These are phyloP conservation scores for Caenorhabditis remanei DNA, from an alignment of 1,140 invertebrate genomes.

Conservation along the genomic window DNA sequence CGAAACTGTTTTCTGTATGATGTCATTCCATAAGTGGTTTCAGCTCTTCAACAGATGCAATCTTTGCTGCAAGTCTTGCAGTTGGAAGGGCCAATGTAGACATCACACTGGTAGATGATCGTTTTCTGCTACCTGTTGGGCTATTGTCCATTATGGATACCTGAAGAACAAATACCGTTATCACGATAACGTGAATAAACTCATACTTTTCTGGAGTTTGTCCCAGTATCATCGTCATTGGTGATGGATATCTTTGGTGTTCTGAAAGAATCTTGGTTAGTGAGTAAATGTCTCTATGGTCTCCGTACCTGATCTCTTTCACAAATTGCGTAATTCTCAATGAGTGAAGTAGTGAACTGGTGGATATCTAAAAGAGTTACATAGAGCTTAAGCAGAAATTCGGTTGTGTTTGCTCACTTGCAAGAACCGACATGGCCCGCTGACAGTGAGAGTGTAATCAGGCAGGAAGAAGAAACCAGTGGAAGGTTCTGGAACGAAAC, in stretches of 20 bases:
- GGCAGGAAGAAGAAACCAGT: slow-evolving; percentile 30
- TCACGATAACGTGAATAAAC: too few species aligned
- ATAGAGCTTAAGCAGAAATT: neutral
- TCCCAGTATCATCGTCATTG: neutral
- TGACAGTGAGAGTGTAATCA: neutral
- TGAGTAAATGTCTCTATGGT: too few species aligned
- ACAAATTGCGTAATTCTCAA: slow-evolving; percentile 37
- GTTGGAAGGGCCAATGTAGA: slow-evolving; percentile 15
- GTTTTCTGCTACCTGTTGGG: neutral
- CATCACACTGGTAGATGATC: slow-evolving; percentile 34
- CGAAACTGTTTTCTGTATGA: too few species aligned
- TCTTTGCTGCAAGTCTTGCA: slow-evolving; percentile 11
- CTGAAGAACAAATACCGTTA: neutral
- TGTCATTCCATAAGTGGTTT: slow-evolving; percentile 36
- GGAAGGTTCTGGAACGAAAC: neutral
- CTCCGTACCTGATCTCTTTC: slow-evolving; percentile 6
- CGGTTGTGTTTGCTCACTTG: neutral
- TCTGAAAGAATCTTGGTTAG: neutral
- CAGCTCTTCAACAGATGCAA: slow-evolving; percentile 19
- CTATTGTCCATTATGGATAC: slow-evolving; percentile 2
- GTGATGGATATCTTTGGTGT: slow-evolving; percentile 34
- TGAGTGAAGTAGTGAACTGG: slow-evolving; percentile 13
- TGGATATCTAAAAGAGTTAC: slow-evolving; percentile 9
- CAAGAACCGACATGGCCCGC: slow-evolving; percentile 27
- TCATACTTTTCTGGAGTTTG: neutral